A percentile compares a stretch with the other conserved stretches of the same genome.
These are phyloP conservation scores for Dinothrombium tinctorium DNA, from an alignment of 1,140 invertebrate species.

Conservation along the genomic window DNA sequence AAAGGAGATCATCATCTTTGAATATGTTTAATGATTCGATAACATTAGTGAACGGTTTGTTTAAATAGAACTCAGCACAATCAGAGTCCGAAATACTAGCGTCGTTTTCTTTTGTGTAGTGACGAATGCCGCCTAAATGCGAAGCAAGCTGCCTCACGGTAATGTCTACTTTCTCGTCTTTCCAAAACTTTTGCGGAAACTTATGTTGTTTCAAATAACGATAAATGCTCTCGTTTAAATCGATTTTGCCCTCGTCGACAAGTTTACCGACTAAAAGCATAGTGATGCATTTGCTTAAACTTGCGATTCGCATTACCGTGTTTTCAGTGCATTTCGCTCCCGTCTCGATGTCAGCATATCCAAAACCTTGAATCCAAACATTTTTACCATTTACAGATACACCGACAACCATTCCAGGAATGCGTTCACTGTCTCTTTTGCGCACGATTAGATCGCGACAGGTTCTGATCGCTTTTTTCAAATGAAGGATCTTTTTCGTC, in stretches of 20 bases:
- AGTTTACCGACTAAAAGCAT: conserved; percentile 29
- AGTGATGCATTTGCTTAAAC: conserved; percentile 36
- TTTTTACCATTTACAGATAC: conserved; percentile 30
- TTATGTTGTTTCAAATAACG: conserved; percentile 24
- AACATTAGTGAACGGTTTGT: conserved; percentile 23
- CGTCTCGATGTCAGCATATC: conserved; percentile 35
- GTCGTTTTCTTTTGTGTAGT: conserved; percentile 22
- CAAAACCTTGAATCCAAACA: conserved; percentile 29
- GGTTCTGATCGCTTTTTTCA: no score
- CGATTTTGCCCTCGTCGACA: conserved; percentile 28
- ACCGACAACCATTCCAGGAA: conserved; percentile 29
- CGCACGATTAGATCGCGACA: no score
- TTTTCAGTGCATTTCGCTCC: conserved; percentile 23
- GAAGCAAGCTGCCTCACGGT: conserved; percentile 28
- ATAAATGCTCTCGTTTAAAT: conserved; percentile 32
- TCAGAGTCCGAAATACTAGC: conserved; percentile 4
- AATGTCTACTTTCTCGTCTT: conserved; percentile 25
- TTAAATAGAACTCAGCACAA: no score
- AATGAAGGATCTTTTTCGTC: no score
- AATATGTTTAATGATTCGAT: conserved; percentile 30
- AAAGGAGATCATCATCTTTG: conserved; percentile 31
- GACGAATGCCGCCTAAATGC: conserved; percentile 30
- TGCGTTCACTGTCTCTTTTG: no score
- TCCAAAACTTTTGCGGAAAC: conserved; percentile 29
- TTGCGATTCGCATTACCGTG: conserved; percentile 35